Evolutionary conservation across 2,888 invertebrate genomes (phyloP).

Genomic region (Pocota personata): DNA sequence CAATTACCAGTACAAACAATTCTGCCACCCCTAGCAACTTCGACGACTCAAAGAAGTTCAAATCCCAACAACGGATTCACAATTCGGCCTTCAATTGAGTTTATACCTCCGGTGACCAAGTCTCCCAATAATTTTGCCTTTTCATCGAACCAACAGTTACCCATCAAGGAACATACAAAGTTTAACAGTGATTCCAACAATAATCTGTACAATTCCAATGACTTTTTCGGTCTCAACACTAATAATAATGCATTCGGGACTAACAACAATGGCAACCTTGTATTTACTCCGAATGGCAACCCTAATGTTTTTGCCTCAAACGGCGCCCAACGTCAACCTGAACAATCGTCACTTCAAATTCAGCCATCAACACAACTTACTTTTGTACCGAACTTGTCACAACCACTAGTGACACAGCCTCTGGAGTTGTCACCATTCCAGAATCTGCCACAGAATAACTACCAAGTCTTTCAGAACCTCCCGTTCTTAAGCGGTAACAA

Average conservation of each 20-base stretch:
- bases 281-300: slow-evolving; percentile 77
- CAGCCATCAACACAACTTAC: slow-evolving; percentile 80
- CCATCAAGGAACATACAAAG: slow-evolving; percentile 85
- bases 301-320: slow-evolving; percentile 49
- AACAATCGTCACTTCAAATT: slow-evolving; percentile 77
- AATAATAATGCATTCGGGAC: slow-evolving; percentile 46
- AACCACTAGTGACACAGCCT: slow-evolving; percentile 72
- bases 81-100: slow-evolving; percentile 82
- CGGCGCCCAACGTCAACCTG: slow-evolving; percentile 42
- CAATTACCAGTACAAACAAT: slow-evolving; percentile 75
- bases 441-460: slow-evolving; percentile 78
- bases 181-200: slow-evolving; percentile 75
- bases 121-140: slow-evolving; percentile 72
- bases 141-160: slow-evolving; percentile 83
- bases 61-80: slow-evolving; percentile 77
- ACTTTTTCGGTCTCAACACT: slow-evolving; percentile 8
- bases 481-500: slow-evolving; percentile 66
- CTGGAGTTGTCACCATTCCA: slow-evolving; percentile 78
- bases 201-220: slow-evolving; percentile 56
- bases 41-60: slow-evolving; percentile 56
- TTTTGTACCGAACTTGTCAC: slow-evolving; percentile 77
- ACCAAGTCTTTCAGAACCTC: slow-evolving; percentile 77
- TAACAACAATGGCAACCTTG: slow-evolving; percentile 17
- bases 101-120: slow-evolving; percentile 80
- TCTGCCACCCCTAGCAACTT: slow-evolving; percentile 52